Base-by-base conservation (phyloP, 2,888 invertebrate species). In the Netelia inedita region DNA sequence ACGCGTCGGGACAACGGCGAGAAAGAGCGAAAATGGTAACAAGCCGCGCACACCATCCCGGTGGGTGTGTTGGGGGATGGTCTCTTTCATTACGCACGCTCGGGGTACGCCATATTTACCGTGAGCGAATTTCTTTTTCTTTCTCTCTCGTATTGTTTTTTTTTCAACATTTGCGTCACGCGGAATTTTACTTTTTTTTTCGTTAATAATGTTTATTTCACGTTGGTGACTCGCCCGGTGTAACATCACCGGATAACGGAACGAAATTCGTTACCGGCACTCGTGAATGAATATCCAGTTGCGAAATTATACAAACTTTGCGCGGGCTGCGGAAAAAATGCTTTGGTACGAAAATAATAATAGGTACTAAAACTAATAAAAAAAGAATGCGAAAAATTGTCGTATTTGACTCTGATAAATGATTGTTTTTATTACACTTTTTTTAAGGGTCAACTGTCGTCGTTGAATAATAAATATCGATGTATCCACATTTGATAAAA, bases 21-120 rank as follows among this genome's bases (percentile, higher is more conserved):
- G 66, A 66, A 43, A 46, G 66, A 43, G 55, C 66, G 53, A 53
- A 76, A 57, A 66, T 43, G n/a, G 57, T 76, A 76, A 76, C 76
- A 43, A 68, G 57, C 53, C 55, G 9, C 66, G 57, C 66, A 57
- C 19, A 19, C 66, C 57, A 35, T 28, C 43, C 55, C n/a, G n/a
- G 53, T 53, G 53, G 53, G 16, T 57, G 41, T 19, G 55, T 73
- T 57, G n/a, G n/a, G n/a, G n/a, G n/a, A n/a, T n/a, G n/a, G n/a
- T n/a, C 57, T 16, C 57, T 65, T 73, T 43, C 55, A 65, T 75
- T 61, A 71, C 61, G 53, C 11, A 35, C 69, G 43, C 28, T 35
- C 43, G 59, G 2, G 10, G 1, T 0, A 59, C 19, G n/a, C 23
- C 10, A 61, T 23, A 73, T 46, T 46, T 46, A 21, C 10, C 61